phyloP scores from a whole-genome alignment of 2,113 vertebrate species.

The Notothenia rossii region DNA sequence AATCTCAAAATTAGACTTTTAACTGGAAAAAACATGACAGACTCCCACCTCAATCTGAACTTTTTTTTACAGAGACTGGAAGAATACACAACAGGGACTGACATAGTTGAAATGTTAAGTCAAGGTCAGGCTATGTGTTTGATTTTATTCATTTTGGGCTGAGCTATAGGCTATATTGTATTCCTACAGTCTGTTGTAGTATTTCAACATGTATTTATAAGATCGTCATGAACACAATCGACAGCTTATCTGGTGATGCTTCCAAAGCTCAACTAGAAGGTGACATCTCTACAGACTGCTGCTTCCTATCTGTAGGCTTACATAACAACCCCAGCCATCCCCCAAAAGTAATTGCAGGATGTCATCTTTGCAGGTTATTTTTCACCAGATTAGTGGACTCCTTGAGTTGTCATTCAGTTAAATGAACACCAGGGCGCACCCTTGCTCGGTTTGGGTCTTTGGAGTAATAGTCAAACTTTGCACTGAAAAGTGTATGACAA shows the following conservation, averaged over 20 bases:
- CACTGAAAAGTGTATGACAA: neutral
- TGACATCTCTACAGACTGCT: neutral
- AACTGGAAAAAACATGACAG: too few relatives aligned
- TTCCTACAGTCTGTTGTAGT: neutral
- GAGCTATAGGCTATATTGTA: neutral
- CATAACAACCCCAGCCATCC: neutral
- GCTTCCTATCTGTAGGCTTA: neutral
- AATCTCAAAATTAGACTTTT: slow-evolving; percentile 17
- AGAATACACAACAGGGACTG: too few relatives aligned
- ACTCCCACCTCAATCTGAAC: too few relatives aligned
- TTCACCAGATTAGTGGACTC: neutral
- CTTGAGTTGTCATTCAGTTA: neutral
- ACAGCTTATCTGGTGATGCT: neutral
- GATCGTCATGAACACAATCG: neutral
- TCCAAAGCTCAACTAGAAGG: slow-evolving; percentile 6
- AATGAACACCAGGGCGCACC: slow-evolving; percentile 52
- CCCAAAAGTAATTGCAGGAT: neutral
- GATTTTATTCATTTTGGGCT: neutral
- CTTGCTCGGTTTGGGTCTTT: slow-evolving; percentile 25
- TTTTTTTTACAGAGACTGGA: too few relatives aligned
- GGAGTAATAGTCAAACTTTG: neutral
- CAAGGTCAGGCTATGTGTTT: too few relatives aligned
- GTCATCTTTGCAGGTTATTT: neutral
- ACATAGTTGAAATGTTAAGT: too few relatives aligned
- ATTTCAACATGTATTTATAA: neutral